Conservation (phyloP, 1,140 invertebrate species). For the Diachasmimorpha longicaudata region DNA sequence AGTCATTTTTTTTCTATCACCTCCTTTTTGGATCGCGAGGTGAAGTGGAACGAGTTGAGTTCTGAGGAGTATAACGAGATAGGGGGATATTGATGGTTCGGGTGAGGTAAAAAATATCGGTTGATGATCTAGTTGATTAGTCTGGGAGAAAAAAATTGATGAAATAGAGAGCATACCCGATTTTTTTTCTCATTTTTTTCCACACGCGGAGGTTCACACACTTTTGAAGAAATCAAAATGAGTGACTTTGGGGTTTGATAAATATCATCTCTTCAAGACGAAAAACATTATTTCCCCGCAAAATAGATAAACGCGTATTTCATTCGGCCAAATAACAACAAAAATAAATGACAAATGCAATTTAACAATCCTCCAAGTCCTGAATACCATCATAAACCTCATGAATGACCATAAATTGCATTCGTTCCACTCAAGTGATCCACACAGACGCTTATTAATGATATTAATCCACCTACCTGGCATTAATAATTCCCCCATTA, state of each 20-base stretch:
- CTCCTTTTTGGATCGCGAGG: neutral
- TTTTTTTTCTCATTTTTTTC: too few relatives aligned
- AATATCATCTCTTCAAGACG: too few relatives aligned
- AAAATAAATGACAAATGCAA: neutral
- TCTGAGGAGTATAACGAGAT: neutral
- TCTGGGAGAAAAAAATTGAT: neutral
- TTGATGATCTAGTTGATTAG: neutral
- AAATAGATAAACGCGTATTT: too few relatives aligned
- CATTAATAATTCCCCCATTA: conserved; percentile 48
- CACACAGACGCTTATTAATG: conserved; percentile 42
- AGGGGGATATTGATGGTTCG: neutral
- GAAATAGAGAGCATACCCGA: neutral
- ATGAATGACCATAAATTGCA: conserved; percentile 14
- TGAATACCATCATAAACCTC: neutral
- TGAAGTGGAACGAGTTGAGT: neutral
- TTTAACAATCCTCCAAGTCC: neutral
- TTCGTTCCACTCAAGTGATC: conserved; percentile 23
- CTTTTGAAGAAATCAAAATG: too few relatives aligned
- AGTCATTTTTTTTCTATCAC: neutral
- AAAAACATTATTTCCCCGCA: too few relatives aligned
- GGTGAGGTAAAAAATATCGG: neutral
- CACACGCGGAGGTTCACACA: too few relatives aligned
- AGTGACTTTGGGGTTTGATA: too few relatives aligned
- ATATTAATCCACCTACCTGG: conserved; percentile 43
- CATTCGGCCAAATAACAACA: too few relatives aligned